Base-by-base conservation (phyloP, 2,888 invertebrate genomes). In the Synergus umbraculus region DNA sequence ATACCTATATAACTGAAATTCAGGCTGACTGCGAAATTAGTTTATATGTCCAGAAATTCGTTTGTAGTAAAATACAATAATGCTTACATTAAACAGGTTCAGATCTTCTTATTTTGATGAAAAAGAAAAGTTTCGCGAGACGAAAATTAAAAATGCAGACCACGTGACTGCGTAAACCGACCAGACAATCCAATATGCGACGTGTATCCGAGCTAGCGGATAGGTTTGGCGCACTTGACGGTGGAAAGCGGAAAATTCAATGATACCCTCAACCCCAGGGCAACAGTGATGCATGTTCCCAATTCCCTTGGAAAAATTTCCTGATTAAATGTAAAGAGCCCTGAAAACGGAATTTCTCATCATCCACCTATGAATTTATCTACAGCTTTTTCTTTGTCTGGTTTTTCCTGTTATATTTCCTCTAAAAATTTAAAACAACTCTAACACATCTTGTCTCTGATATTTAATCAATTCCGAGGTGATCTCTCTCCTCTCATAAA, bases 101-200 rank as follows among this genome's bases (percentile, higher is more conserved):
- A 10, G 29, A 9, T 54, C 37, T 73, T 37, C 7, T 29, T n/a
- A 37, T 73, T 73, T 69, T 49, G 9, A 37, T 54, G 22, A 2
- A 46, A 49, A 49, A 46, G 4, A 63, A 63, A 63, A 63, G 13
- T 5, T 29, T 63, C 15, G 43, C 12, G 49, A 29, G 46, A n/a
- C 9, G 10, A 22, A 37, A 12, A 8, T 37, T 77, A 77, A 78
- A 79, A 66, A 77, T 79, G 43, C 79, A 66, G 66, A 66, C 54
- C 76, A 77, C 67, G 79, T 77, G 64, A 54, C 67, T 46, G 46
- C 12, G 77, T 73, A 77, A 77, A 79, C 64, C 64, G 60, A 78
- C 77, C 77, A 77, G 77, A 79, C 77, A 77, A 79, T 79, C 58
- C 79, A 76, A 79, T 79, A 79, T 79, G 76, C 64, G 63, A 60